phyloP scores from a whole-genome alignment of 2,113 vertebrate genomes.

The Trematomus loennbergii region DNA sequence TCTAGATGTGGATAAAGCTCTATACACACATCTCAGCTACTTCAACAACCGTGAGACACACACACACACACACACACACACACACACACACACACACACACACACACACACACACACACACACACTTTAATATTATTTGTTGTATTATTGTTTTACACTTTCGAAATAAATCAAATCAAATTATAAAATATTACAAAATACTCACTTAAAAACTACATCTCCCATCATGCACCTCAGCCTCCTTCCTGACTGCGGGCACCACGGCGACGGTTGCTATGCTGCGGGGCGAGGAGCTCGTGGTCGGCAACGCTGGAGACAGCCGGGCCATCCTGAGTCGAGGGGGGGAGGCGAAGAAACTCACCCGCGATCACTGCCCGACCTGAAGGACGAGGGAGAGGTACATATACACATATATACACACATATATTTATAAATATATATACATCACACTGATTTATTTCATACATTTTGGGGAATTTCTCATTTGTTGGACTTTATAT shows the following conservation, averaged over 20 bases:
- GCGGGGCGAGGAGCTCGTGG: constrained; percentile 92
- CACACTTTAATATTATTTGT: too few species aligned
- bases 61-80: background rate
- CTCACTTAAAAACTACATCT: background rate
- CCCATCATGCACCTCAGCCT: constrained; percentile 20
- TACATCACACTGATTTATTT: too few species aligned
- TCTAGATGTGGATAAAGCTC: constrained; percentile 89
- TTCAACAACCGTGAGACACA: constrained; percentile 88
- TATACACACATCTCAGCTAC: constrained; percentile 85
- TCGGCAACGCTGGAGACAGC: constrained; percentile 94
- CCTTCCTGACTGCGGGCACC: constrained; percentile 86
- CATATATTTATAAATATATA: too few species aligned
- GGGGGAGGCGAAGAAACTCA: constrained; percentile 90
- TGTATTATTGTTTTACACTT: too few species aligned
- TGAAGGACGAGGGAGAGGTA: constrained; percentile 94
- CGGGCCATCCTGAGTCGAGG: constrained; percentile 93
- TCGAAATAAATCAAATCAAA: too few species aligned
- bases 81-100: too few species aligned
- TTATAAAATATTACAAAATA: too few species aligned
- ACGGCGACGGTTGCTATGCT: constrained; percentile 96
- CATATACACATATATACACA: background rate
- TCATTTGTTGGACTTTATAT: too few species aligned
- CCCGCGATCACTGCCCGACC: constrained; percentile 93
- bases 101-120: too few species aligned
- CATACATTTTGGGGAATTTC: too few species aligned